phyloP scores from a whole-genome alignment of 2,888 invertebrate species.

The Priocnemis perturbator region DNA sequence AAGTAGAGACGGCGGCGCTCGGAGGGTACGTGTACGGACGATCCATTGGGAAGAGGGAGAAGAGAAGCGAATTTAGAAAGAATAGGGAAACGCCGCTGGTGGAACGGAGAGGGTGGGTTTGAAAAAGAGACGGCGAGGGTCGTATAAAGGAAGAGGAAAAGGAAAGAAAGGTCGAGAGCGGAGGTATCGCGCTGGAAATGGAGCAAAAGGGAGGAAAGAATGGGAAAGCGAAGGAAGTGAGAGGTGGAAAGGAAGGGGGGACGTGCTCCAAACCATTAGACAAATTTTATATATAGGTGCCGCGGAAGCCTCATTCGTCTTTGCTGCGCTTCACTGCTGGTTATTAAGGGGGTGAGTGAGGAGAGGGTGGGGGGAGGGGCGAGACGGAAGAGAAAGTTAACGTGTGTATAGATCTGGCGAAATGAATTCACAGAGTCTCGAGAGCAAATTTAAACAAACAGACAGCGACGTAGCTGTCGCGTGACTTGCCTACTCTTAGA shows the following conservation, averaged over 20 bases:
- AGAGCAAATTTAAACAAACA: too few species aligned
- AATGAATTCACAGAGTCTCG: too few species aligned
- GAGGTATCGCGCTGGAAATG: constrained; percentile 54
- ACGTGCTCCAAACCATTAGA: constrained; percentile 67
- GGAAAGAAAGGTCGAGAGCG: constrained; percentile 44
- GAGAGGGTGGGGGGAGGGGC: neutral
- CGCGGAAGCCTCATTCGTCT: constrained; percentile 57
- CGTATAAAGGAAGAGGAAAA: constrained; percentile 37
- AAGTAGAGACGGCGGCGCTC: constrained; percentile 1
- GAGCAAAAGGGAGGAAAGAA: constrained; percentile 40
- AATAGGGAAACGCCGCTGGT: constrained; percentile 17
- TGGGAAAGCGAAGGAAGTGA: constrained; percentile 16
- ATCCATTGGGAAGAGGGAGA: constrained; percentile 18
- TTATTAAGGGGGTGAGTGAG: constrained; percentile 28
- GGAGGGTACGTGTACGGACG: constrained; percentile 16
- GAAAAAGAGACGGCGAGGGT: too few species aligned
- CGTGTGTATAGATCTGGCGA: too few species aligned
- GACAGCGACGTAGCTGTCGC: too few species aligned
- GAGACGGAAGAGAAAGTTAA: too few species aligned
- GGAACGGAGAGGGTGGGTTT: constrained; percentile 20
- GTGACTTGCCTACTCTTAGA: too few species aligned
- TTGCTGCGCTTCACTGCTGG: constrained; percentile 40
- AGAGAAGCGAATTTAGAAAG: constrained; percentile 12
- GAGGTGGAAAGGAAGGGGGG: constrained; percentile 23
- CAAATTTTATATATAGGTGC: constrained; percentile 70